Evolutionary conservation across 2,113 vertebrate genomes (phyloP).

Genomic region (Pantherophis guttatus): DNA sequence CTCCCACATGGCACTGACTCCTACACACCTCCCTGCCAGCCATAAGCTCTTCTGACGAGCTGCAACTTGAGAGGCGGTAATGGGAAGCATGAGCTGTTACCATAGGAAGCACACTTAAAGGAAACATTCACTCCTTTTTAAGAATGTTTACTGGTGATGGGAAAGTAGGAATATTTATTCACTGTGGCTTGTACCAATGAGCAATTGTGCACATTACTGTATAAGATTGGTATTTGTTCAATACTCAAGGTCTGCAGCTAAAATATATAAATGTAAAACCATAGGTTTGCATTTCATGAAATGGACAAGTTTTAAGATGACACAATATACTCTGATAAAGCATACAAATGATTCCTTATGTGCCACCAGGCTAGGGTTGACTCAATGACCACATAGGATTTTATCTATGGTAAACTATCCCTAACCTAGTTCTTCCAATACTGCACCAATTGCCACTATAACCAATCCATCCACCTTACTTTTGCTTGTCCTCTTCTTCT

Average conservation of each 20-base stretch:
- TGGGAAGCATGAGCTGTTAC: not conserved
- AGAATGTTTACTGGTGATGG: constrained; percentile 19
- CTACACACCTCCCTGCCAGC: not conserved
- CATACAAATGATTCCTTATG: not conserved
- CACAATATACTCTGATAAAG: not conserved
- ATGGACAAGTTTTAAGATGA: not conserved
- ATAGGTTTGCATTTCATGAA: not conserved
- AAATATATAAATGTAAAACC: not conserved
- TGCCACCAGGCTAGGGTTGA: not conserved
- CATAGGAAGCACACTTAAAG: constrained; percentile 1
- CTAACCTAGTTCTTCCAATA: not conserved
- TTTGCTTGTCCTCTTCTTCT: not conserved
- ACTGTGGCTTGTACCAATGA: not conserved
- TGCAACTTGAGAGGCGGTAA: constrained; percentile 12
- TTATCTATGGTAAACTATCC: not conserved
- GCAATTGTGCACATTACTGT: not conserved
- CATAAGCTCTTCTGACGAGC: not conserved
- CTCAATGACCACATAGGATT: not conserved
- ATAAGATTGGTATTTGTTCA: not conserved
- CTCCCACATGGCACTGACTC: constrained; percentile 13
- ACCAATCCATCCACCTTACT: not conserved
- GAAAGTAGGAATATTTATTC: not conserved
- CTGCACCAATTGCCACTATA: not conserved
- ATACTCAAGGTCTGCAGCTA: not conserved
- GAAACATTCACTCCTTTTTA: not conserved